Evolutionary conservation across 2,888 invertebrate genomes (phyloP).

Genomic region (Pseudococcus longispinus): DNA sequence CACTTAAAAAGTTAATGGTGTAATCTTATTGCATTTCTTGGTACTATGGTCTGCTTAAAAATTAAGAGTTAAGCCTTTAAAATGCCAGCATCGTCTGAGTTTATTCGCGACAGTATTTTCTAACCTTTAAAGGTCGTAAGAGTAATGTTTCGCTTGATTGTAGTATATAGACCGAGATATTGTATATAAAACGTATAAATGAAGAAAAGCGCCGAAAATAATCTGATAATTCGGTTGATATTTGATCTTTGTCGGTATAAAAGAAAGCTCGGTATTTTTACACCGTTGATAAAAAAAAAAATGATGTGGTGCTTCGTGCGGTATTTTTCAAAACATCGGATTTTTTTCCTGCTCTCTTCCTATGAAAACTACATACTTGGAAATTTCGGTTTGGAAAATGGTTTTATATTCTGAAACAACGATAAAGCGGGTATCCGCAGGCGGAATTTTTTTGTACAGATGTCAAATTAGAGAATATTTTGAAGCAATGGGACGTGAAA

Average conservation of each 20-base stretch:
- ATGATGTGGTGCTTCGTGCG: background rate
- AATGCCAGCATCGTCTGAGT: background rate
- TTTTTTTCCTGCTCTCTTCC: background rate
- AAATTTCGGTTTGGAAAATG: background rate
- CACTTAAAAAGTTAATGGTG: background rate
- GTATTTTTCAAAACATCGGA: background rate
- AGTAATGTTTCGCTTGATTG: background rate
- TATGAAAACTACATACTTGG: background rate
- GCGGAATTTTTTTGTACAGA: background rate
- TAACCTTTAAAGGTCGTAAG: slow-evolving; percentile 39
- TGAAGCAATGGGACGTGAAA: slow-evolving; percentile 6
- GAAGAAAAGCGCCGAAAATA: background rate
- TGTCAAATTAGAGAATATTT: slow-evolving; percentile 4
- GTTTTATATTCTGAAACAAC: background rate
- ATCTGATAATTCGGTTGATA: background rate
- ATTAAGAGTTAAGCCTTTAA: slow-evolving; percentile 21
- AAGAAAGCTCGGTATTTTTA: background rate
- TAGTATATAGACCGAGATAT: background rate
- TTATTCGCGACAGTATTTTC: background rate
- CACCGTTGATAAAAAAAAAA: background rate
- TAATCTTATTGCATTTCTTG: slow-evolving; percentile 21
- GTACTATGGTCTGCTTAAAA: background rate
- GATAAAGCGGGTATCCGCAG: background rate
- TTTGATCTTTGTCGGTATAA: background rate
- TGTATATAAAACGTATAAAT: background rate